Evolutionary conservation across 2,797 vertebrate genomes (phyloP), one percentile per base, ranked within the genome.

Genomic region (Triplophysa bombifrons): DNA sequence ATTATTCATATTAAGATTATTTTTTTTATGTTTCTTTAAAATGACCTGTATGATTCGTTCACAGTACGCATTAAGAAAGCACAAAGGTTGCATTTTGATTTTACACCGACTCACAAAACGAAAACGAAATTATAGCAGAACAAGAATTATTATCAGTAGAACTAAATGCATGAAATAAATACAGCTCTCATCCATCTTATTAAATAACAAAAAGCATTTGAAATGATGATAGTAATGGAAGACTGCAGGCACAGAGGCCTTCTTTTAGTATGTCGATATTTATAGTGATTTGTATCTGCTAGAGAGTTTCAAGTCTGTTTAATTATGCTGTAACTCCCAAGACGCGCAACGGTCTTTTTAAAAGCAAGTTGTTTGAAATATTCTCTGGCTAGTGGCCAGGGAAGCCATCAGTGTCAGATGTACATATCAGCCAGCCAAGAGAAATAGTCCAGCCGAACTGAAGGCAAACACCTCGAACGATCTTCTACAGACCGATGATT

Each of bases 341-440:
- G 64, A 44, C 19, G 9, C 58, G 72, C 69, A 61, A 50, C n/a
- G 17, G 74, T 53, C 80, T 67, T 64, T 74, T 73, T 77, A 68
- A 75, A 72, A 76, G 80, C 38, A 65, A 60, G 68, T 75, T 56
- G 68, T 80, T 86, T 84, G 48, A 80, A 80, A 79, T 76, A 66
- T 76, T 53, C 75, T 38, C 72, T 80, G 81, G 83, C 67, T 22
- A 5, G 63, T 34, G 20, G 69, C 78, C 81, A 85, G 55, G 50
- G 67, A 76, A 75, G 75, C 71, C 85, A 82, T 80, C 80, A 80
- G 77, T 66, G 74, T 75, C 80, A 61, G 75, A 81, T 80, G 46
- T 25, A 61, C 71, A 75, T 56, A 73, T 60, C 20, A 8, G 74
- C 66, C 76, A 70, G 81, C 79, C 76, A 78, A 72, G 46, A 66